These are phyloP conservation scores for Gouania willdenowi DNA, from an alignment of 2,797 vertebrate species.

Conservation along the genomic window DNA sequence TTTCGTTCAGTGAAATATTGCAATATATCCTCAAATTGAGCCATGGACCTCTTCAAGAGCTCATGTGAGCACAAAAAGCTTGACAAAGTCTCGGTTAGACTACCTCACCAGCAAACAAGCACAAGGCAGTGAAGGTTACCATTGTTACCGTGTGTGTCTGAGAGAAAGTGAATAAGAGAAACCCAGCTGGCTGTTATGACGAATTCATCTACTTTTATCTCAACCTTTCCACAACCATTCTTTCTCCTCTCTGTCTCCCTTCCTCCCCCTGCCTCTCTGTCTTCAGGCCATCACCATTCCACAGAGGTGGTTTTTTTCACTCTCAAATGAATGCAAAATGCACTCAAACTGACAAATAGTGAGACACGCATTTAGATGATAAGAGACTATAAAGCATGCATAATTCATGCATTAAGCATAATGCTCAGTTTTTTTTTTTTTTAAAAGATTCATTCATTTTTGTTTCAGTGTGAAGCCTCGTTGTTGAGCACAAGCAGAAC, in stretches of 20 bases:
- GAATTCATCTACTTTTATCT: constrained; percentile 2
- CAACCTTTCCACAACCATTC: not conserved
- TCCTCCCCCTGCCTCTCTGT: not conserved
- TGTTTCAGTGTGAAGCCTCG: not conserved
- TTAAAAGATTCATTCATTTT: constrained; percentile 20
- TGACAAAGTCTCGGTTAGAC: too few species aligned
- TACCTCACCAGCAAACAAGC: too few species aligned
- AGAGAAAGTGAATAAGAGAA: not conserved
- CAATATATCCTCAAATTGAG: too few species aligned
- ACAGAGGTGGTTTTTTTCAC: constrained; percentile 16
- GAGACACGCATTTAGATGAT: constrained; percentile 47
- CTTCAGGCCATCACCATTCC: constrained; percentile 19
- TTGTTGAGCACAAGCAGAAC: not conserved
- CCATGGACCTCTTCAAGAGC: too few species aligned
- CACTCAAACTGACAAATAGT: constrained; percentile 49
- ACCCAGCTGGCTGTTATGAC: constrained; percentile 8
- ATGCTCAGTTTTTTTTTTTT: constrained; percentile 15
- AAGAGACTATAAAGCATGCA: constrained; percentile 32
- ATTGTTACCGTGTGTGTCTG: too few species aligned
- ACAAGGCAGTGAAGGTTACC: too few species aligned
- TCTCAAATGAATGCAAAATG: constrained; percentile 43
- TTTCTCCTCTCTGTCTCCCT: not conserved
- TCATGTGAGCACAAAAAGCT: too few species aligned
- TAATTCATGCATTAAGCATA: constrained; percentile 41
- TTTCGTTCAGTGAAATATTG: too few species aligned